Evolutionary conservation across 2,888 invertebrate genomes (phyloP).

Genomic region (Linhomoeus sp.): DNA sequence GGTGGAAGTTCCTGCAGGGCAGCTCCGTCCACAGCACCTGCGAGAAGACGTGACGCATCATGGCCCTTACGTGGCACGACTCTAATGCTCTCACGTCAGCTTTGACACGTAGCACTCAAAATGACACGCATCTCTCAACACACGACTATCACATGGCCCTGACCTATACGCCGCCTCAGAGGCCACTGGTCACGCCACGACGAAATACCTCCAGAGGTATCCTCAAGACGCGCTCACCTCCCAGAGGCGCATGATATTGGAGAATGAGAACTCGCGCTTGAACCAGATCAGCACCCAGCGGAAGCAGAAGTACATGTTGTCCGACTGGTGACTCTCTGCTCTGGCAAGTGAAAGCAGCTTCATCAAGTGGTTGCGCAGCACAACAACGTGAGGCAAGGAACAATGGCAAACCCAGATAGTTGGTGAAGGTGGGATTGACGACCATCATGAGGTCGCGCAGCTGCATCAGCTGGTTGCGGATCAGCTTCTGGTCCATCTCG

Average conservation of each 20-base stretch:
- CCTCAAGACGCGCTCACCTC: no score
- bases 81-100: no score
- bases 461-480: conserved; percentile 74
- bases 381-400: no score
- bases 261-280: conserved; percentile 70
- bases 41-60: conserved; percentile 7
- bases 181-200: no score
- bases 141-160: no score
- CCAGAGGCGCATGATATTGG: conserved; percentile 50
- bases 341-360: no score
- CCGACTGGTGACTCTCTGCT: conserved; percentile 76
- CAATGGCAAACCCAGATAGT: conserved; percentile 48
- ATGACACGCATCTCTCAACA: no score
- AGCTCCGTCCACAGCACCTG: conserved; percentile 65
- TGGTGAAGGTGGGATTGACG: conserved; percentile 60
- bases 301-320: conserved; percentile 97
- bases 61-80: background rate
- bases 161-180: no score
- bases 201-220: no score
- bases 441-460: conserved; percentile 59
- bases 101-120: no score
- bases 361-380: no score
- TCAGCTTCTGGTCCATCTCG: conserved; percentile 85
- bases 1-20: conserved; percentile 82
- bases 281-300: conserved; percentile 89